Evolutionary conservation across 2,888 invertebrate species (phyloP).

Genomic region (Caenorhabditis drosophilae): DNA sequence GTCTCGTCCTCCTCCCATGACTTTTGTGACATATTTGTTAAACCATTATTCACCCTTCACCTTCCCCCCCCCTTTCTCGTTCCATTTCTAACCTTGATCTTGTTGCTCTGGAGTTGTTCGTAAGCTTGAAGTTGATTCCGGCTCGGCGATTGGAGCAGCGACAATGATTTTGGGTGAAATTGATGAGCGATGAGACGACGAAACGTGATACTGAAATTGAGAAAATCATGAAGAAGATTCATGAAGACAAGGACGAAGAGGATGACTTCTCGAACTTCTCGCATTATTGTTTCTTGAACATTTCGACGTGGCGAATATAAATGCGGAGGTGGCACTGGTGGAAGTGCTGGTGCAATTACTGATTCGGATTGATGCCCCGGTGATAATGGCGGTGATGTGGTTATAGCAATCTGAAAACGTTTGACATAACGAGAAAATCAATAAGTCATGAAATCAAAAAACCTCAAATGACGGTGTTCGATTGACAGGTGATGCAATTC

Average conservation of each 20-base stretch:
- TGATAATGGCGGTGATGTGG: constrained; percentile 29
- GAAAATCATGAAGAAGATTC: background rate
- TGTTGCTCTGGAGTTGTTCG: no score
- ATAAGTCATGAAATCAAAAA: background rate
- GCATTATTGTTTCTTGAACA: constrained; percentile 36
- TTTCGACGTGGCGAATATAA: constrained; percentile 22
- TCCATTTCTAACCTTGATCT: no score
- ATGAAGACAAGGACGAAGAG: constrained; percentile 1
- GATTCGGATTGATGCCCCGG: constrained; percentile 18
- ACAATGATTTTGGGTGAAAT: background rate
- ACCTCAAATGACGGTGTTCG: constrained; percentile 38
- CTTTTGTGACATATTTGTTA: constrained; percentile 40
- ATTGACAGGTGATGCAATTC: constrained; percentile 33
- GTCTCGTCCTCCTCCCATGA: no score
- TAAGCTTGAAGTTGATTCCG: constrained; percentile 44
- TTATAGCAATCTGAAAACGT: constrained; percentile 29
- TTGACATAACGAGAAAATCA: background rate
- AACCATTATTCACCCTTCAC: no score
- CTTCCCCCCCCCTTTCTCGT: no score
- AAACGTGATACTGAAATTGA: constrained; percentile 10
- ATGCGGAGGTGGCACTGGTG: constrained; percentile 14
- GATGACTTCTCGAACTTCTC: constrained; percentile 33
- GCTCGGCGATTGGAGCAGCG: constrained; percentile 43
- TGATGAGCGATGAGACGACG: constrained; percentile 9
- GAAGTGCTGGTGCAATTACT: constrained; percentile 9